Percentiles rank a stretch among this genome's conserved stretches.
These are phyloP conservation scores for Spatula versicolor DNA, from an alignment of 2,797 vertebrate genomes.

Conservation along the genomic window DNA sequence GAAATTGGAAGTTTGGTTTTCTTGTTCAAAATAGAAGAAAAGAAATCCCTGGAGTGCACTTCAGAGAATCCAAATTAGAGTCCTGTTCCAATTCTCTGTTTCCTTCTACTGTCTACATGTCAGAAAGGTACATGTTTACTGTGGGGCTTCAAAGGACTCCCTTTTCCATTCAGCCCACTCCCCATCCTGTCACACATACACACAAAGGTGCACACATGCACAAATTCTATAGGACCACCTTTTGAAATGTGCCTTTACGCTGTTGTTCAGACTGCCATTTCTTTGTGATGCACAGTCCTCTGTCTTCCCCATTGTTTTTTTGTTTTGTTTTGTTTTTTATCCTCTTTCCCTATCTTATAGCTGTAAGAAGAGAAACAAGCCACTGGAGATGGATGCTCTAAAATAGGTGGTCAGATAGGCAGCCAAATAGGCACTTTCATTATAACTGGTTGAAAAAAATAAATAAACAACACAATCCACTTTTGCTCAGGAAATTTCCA, in stretches of 20 bases:
- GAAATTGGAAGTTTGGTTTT: not conserved
- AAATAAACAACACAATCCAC: accelerated
- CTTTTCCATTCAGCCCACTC: not conserved
- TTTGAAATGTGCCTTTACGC: not conserved
- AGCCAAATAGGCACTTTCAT: not conserved
- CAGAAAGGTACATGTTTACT: not conserved
- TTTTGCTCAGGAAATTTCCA: not conserved
- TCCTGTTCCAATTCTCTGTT: not conserved
- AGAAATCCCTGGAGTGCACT: not conserved
- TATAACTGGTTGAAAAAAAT: not conserved
- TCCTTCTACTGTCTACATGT: not conserved
- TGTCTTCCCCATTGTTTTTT: not conserved
- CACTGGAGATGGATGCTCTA: not conserved
- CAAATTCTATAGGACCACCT: not conserved
- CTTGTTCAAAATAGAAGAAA: not conserved
- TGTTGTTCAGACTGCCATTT: not conserved
- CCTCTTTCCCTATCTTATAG: not conserved
- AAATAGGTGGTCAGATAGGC: not conserved
- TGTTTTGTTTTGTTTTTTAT: not conserved
- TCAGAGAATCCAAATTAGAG: not conserved
- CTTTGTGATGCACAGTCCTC: not conserved
- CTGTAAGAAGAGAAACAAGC: not conserved
- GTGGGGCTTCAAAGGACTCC: not conserved
- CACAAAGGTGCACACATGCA: not conserved
- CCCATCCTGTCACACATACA: not conserved